Base-by-base conservation (phyloP, 2,797 vertebrate genomes). In the Hippopotamyrus pictus region DNA sequence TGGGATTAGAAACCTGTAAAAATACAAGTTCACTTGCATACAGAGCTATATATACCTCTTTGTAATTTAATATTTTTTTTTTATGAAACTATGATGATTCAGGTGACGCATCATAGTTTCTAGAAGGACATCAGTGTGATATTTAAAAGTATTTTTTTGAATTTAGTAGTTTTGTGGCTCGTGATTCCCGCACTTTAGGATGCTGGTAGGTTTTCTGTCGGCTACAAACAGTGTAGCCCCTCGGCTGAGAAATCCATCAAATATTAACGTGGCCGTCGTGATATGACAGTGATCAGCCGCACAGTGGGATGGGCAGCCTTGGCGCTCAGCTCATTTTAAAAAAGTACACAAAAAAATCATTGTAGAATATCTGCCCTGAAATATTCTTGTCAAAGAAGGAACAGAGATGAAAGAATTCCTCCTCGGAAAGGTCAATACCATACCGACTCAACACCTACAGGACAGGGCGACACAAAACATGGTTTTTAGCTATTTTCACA, bases 341-440 rank as follows among this genome's bases (percentile, higher is more conserved):
- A 97, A 97, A 0, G 92, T 94, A 44, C 48, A 88, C 3, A 98
- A 94, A 94, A 54, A 97, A 97, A 93, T 95, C 95, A 57, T 96
- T 95, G 93, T 94, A 96, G 90, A 93, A 93, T 92, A 96, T 94
- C 90, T 92, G 94, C 65, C 95, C 95, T 12, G 95, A 93, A 22
- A 96, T 92, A 3, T 90, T 90, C 92, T 93, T 96, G 91, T 97
- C 96, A 2, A 94, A 96, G 89, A 94, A 95, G 89, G 95, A 95
- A 50, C 95, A 93, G 89, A 97, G 91, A 57, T 95, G 95, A 92
- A 96, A 96, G 90, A 97, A 93, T 53, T 96, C 96, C 37, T 94
- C 93, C 89, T 96, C 95, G 0, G 95, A 95, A 33, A 95, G 93
- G 88, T 92, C 91, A 19, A 95, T 89, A 9, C 92, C 91, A 89